Conservation (phyloP, 35 echinoderm and acorn worm species). For the Heliocidaris tuberculata region DNA sequence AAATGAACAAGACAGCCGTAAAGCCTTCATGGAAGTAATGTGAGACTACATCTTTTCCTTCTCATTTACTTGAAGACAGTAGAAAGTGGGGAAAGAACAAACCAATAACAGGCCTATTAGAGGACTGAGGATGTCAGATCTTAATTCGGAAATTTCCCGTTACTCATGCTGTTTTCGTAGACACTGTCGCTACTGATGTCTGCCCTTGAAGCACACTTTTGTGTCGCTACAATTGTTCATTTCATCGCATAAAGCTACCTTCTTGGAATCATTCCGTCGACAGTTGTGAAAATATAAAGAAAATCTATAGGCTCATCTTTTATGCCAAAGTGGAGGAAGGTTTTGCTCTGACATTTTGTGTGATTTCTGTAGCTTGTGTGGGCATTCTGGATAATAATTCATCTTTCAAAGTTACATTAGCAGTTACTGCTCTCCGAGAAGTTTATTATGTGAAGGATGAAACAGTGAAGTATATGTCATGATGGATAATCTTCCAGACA, state of each 20-base stretch:
- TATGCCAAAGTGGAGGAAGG: background rate
- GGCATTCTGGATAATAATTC: background rate
- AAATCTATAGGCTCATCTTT: background rate
- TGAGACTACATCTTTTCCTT: background rate
- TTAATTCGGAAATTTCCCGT: constrained; percentile 26
- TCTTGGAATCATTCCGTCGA: background rate
- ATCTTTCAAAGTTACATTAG: background rate
- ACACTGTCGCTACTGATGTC: background rate
- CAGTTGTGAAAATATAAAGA: background rate
- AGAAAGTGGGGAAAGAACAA: background rate
- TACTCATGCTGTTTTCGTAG: constrained; percentile 14
- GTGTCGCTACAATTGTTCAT: background rate
- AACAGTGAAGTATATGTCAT: background rate
- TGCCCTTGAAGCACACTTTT: background rate
- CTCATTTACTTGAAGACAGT: background rate
- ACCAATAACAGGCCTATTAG: constrained; percentile 16
- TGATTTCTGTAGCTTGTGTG: background rate
- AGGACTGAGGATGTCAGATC: constrained; percentile 6
- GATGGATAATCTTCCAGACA: background rate
- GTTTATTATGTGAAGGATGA: background rate
- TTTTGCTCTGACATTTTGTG: background rate
- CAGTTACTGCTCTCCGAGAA: background rate
- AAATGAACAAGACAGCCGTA: background rate
- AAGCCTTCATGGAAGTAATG: background rate
- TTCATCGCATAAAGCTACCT: background rate